Base-by-base conservation (phyloP, 2,113 vertebrate genomes). In the Oxyruncus cristatus region DNA sequence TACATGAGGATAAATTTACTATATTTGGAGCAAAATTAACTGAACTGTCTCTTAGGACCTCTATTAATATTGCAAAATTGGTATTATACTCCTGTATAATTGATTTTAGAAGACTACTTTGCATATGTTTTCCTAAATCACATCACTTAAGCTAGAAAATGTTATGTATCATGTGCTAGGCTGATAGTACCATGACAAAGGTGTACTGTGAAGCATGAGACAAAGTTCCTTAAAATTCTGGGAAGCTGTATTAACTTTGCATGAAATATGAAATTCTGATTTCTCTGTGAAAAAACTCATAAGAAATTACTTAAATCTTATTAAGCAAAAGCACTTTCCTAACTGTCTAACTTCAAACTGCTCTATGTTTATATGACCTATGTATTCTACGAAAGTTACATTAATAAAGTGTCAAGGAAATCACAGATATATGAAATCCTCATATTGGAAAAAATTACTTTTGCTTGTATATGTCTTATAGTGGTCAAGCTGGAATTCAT, bases 1-100 rank as follows among this genome's bases (percentile, higher is more conserved):
- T 97, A 94, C 94, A 98, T 98, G 95, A 98, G 88, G 75, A 94
- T 93, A 97, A 98, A 97, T 97, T 96, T 97, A 95, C 93, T 97
- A 96, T 97, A 96, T 98, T 98, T 98, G 96, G 96, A 97, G 42
- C 77, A 97, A 98, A 98, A 98, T 97, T 97, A 97, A 97, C 96
- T 88, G 82, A 97, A 78, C n/a, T 94, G 56, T 95, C 97, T 98
- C 96, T 89, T 84, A 96, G 87, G 96, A 97, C 86, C 47, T 89
- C 89, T 97, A 97, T 98, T 98, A 98, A 97, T 98, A 97, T 97
- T 98, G 95, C 76, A 98, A 85, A 96, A 96, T 85, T 65, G 78
- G 84, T 97, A 96, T 97, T 97, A 96, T 97, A 96, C 82, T 96
- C 50, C 68, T 96, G 84, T 97, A 97, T 97, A 97, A 98, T 98